Base-by-base conservation (phyloP, 2,113 vertebrate species). In the Trogon melanurus region DNA sequence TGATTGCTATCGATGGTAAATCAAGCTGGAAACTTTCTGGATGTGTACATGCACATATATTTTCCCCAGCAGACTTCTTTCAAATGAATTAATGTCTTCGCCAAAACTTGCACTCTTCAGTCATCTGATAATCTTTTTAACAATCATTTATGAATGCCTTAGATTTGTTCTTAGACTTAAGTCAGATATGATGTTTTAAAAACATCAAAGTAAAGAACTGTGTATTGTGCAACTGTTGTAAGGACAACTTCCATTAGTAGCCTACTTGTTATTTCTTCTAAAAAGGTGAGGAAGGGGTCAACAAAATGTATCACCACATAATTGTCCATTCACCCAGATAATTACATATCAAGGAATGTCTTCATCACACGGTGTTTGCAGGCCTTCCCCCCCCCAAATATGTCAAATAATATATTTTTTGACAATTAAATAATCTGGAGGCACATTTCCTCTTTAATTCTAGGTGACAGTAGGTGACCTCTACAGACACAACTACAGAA, bases 381-480 rank as follows among this genome's bases (percentile, higher is more conserved):
- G 85, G 92, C 90, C 86, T 85, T 48, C 34, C 4, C 30, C 45
- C 47, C 56, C 22, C 50, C 48, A 71, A 76, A 45, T 94, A 83
- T 72, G 76, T 92, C 96, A 96, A 93, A 81, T 61, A 71, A 85
- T 93, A 81, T 75, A 86, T 44, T 92, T 93, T 93, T 86, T 96
- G 92, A 96, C 92, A 93, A 81, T 23, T 86, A 26, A 94, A 91
- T 92, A 94, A 91, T 84, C 96, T 86, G 61, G 93, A 94, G 93
- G 92, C 96, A 92, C 34, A 91, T 92, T 92, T 91, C 53, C 53
- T 94, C 45, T 93, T 95, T 95, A 96, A 96, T 92, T 86, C 44
- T 94, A 67, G 72, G 82, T 88, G 96, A 96, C 96, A 94, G 90
- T 95, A 94, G 85, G 73, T 96, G 96, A 97, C 96, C 96, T 96